phyloP scores from a whole-genome alignment of 2,797 vertebrate species.

The Buphagus erythrorhynchus region DNA sequence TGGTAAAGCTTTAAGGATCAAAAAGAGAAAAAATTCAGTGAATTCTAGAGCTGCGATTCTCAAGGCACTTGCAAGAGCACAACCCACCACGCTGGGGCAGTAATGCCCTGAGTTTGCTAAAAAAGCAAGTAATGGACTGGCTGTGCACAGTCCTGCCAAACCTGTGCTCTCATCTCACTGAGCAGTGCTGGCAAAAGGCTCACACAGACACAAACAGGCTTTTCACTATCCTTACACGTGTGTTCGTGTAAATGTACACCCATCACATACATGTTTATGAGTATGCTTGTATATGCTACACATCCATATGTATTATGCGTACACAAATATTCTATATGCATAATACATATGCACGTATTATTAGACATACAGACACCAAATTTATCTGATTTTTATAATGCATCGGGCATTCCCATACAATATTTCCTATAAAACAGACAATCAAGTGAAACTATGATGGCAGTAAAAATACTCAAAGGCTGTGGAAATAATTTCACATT shows the following conservation, averaged over 20 bases:
- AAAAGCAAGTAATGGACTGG: fast-evolving
- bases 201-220: not conserved
- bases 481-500: not conserved
- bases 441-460: not conserved
- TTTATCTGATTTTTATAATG: not conserved
- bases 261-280: fast-evolving
- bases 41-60: not conserved
- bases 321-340: fast-evolving
- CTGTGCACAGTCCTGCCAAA: not conserved
- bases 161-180: not conserved
- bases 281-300: fast-evolving
- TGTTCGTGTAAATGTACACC: not conserved
- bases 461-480: not conserved
- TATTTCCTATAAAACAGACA: not conserved
- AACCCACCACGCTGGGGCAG: slow-evolving; percentile 15
- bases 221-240: fast-evolving
- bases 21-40: not conserved
- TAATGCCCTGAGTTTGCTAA: not conserved
- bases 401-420: not conserved
- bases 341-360: too few species aligned
- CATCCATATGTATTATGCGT: fast-evolving
- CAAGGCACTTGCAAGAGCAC: not conserved
- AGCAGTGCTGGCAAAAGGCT: not conserved
- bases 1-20: not conserved
- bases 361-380: too few species aligned